Conservation (phyloP, 2,113 vertebrate species). For the Anoplopoma fimbria region DNA sequence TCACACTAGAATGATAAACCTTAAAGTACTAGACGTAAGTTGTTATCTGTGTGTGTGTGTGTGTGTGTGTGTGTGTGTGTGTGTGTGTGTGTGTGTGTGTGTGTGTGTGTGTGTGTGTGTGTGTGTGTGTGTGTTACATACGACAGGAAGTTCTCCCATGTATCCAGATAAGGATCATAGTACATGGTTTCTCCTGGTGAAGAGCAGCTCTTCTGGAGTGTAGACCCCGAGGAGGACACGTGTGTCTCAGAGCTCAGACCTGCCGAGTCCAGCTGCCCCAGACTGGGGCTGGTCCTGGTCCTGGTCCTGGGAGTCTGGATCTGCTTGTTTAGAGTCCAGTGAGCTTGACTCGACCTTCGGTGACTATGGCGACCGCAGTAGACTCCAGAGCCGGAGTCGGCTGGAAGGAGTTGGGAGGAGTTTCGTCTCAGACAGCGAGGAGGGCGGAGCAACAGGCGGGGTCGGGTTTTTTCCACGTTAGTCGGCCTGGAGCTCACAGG, state of each 20-base stretch:
- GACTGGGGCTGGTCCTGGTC: slow-evolving; percentile 38
- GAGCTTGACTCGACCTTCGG: slow-evolving; percentile 79
- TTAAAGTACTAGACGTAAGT: no score
- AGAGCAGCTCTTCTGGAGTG: slow-evolving; percentile 40
- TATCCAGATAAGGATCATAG: slow-evolving; percentile 76
- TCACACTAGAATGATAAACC: no score
- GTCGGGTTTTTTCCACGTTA: slow-evolving; percentile 25
- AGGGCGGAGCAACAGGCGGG: slow-evolving; percentile 72
- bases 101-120: slow-evolving; percentile 11
- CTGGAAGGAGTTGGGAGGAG: slow-evolving; percentile 84
- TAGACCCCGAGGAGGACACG: not conserved
- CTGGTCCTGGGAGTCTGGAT: slow-evolving; percentile 58
- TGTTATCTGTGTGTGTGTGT: no score
- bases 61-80: not conserved
- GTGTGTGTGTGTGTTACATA: slow-evolving; percentile 82
- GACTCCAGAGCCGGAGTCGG: slow-evolving; percentile 82
- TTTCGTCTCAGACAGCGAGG: slow-evolving; percentile 83
- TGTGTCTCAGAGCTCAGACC: slow-evolving; percentile 13
- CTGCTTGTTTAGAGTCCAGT: not conserved
- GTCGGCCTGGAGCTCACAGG: not conserved
- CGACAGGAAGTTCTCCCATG: slow-evolving; percentile 89
- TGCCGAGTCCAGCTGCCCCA: slow-evolving; percentile 14
- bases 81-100: not conserved
- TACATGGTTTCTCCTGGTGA: slow-evolving; percentile 48
- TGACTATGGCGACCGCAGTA: slow-evolving; percentile 79